Conservation (phyloP, 2,888 invertebrate species). For the Ephialtes manifestator region DNA sequence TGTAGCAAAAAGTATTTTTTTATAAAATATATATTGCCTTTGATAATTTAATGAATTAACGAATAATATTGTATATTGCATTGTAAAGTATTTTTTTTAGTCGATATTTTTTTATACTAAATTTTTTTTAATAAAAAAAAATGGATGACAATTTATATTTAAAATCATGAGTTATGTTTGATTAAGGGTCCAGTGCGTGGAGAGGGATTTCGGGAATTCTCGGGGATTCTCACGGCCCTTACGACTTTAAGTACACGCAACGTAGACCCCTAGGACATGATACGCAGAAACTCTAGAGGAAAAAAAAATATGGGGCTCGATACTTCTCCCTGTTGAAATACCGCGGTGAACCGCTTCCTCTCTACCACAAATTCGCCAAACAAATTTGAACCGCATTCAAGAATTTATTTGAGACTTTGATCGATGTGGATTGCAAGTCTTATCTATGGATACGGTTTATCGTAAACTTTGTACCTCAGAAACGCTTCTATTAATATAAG, state of each 20-base stretch:
- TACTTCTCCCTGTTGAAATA: not conserved
- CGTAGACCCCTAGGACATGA: slow-evolving; percentile 1
- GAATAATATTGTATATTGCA: no score
- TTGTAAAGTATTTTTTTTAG: no score
- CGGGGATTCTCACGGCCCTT: slow-evolving; percentile 27
- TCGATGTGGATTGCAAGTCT: slow-evolving; percentile 18
- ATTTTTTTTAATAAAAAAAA: no score
- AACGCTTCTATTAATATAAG: not conserved
- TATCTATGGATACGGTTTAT: slow-evolving; percentile 16
- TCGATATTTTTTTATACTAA: no score
- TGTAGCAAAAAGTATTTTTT: no score
- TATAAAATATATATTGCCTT: no score
- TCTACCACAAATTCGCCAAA: slow-evolving; percentile 25
- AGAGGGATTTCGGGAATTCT: not conserved
- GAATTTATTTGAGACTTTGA: slow-evolving; percentile 26
- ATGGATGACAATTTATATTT: not conserved
- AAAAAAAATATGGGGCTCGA: not conserved
- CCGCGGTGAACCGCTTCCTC: slow-evolving; percentile 41
- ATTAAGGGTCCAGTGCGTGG: not conserved
- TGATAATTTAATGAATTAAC: no score
- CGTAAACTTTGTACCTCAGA: slow-evolving; percentile 1
- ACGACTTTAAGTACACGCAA: slow-evolving; percentile 8
- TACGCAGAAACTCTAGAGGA: not conserved
- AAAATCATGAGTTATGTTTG: not conserved
- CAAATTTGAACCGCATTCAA: slow-evolving; percentile 2